Evolutionary conservation across 2,888 invertebrate genomes (phyloP).

Genomic region (Polydrusus pterygomalis): DNA sequence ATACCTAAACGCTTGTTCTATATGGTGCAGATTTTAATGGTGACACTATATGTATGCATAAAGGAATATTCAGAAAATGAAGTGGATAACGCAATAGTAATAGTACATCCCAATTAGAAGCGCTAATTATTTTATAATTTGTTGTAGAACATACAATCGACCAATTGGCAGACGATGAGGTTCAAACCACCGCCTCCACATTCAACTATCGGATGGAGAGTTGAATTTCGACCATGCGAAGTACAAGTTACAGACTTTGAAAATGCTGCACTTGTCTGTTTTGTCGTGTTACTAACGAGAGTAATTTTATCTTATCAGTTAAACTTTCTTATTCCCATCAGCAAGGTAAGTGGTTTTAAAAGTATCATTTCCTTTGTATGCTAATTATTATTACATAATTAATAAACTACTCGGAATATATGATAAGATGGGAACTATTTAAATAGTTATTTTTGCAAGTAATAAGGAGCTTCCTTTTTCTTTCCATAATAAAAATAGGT

Average conservation of each 20-base stretch:
- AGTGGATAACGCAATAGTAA: too few relatives aligned
- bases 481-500: too few relatives aligned
- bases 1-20: too few relatives aligned
- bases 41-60: too few relatives aligned
- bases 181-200: slow-evolving; percentile 99
- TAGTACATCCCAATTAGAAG: too few relatives aligned
- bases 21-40: too few relatives aligned
- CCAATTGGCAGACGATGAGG: slow-evolving; percentile 99
- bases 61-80: too few relatives aligned
- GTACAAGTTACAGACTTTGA: slow-evolving; percentile 99
- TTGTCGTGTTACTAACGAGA: slow-evolving; percentile 96
- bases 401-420: too few relatives aligned
- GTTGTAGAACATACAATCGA: slow-evolving; percentile 94
- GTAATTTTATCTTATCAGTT: slow-evolving; percentile 97
- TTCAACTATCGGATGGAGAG: slow-evolving; percentile 98
- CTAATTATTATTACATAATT: not conserved
- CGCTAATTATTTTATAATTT: not conserved
- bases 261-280: slow-evolving; percentile 98
- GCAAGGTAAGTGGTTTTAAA: slow-evolving; percentile 81
- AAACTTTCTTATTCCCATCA: slow-evolving; percentile 97
- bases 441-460: too few relatives aligned
- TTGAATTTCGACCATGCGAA: slow-evolving; percentile 99
- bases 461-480: too few relatives aligned
- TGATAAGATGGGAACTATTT: too few relatives aligned
- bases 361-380: not conserved